A percentile compares a stretch with the other conserved stretches of the same genome.
Evolutionary conservation across 2,888 invertebrate species (phyloP).

Genomic region (Willowsia nigromaculata): DNA sequence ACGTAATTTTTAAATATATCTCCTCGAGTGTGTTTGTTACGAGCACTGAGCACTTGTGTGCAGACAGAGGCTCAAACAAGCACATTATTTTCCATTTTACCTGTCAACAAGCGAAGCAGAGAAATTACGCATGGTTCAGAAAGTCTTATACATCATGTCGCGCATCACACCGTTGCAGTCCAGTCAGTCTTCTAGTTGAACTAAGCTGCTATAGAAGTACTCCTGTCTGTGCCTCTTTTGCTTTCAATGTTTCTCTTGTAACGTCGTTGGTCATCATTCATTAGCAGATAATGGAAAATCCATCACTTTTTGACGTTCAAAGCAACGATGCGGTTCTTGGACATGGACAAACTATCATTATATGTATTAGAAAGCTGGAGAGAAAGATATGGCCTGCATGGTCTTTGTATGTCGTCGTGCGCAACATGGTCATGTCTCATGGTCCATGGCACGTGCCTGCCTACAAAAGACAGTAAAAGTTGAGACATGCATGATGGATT

Average conservation of each 20-base stretch:
- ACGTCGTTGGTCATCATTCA: background rate
- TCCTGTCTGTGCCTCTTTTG: background rate
- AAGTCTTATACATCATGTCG: background rate
- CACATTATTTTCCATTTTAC: slow-evolving; percentile 34
- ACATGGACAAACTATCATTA: background rate
- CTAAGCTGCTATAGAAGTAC: background rate
- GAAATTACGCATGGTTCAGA: background rate
- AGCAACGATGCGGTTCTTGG: background rate
- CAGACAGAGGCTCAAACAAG: background rate
- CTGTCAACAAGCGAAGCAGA: slow-evolving; percentile 20
- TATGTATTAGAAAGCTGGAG: background rate
- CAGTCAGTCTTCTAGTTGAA: background rate
- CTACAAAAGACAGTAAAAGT: too few relatives aligned
- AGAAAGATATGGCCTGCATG: too few relatives aligned
- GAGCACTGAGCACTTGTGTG: background rate
- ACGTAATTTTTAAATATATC: background rate
- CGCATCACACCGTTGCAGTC: background rate
- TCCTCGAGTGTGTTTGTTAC: background rate
- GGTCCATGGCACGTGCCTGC: too few relatives aligned
- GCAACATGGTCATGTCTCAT: too few relatives aligned
- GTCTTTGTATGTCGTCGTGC: background rate
- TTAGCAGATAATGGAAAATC: background rate
- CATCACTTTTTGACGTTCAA: background rate
- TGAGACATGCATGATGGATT: too few relatives aligned
- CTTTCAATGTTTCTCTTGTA: background rate